These are phyloP conservation scores for Saccopteryx bilineata DNA, from an alignment of 2,113 vertebrate genomes.

Conservation along the genomic window DNA sequence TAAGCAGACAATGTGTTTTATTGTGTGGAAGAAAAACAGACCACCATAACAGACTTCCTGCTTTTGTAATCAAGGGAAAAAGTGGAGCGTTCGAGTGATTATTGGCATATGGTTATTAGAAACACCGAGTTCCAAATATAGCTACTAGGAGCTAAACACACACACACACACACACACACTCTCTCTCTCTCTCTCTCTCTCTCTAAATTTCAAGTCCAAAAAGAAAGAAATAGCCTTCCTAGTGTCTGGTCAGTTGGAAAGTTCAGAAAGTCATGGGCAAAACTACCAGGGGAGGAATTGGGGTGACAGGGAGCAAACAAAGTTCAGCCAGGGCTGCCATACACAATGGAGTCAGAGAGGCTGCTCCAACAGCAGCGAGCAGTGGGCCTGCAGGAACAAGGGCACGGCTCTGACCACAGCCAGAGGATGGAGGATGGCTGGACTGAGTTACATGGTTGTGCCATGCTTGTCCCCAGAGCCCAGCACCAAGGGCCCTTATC, in stretches of 20 bases:
- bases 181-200: background rate
- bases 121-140: conserved; percentile 79
- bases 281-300: background rate
- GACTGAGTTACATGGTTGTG: background rate
- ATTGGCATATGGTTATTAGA: conserved; percentile 85
- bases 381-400: background rate
- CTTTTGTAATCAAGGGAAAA: conserved; percentile 88
- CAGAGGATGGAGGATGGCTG: too few species aligned
- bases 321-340: background rate
- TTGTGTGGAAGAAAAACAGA: conserved; percentile 90
- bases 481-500: background rate
- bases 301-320: background rate
- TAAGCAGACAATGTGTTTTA: conserved; percentile 88
- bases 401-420: background rate
- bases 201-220: conserved; percentile 41
- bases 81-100: conserved; percentile 83
- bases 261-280: conserved; percentile 32
- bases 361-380: background rate
- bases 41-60: conserved; percentile 89
- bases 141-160: conserved; percentile 68
- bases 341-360: background rate
- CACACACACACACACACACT: background rate
- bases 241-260: conserved; percentile 16
- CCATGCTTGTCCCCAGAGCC: background rate
- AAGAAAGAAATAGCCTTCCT: conserved; percentile 38